A percentile compares a stretch with the other conserved stretches of the same genome.
phyloP scores from a whole-genome alignment of 2,797 vertebrate species.

The Neosilurus hyrtlii region DNA sequence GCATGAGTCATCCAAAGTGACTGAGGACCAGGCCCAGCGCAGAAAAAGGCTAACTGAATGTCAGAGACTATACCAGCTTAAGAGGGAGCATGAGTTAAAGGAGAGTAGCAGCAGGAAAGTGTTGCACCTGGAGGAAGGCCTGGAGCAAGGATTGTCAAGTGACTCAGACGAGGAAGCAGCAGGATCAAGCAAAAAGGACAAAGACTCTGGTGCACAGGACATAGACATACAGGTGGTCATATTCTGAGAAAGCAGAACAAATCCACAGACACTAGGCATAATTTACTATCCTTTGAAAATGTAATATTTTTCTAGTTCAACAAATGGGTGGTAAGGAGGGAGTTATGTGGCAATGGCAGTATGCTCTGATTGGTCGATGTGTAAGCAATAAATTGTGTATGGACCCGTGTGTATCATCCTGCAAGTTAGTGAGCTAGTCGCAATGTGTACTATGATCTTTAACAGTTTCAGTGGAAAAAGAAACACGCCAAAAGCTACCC shows the following conservation, averaged over 20 bases:
- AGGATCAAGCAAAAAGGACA: conserved; percentile 44
- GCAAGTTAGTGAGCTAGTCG: too few species aligned
- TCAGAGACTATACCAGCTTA: conserved; percentile 78
- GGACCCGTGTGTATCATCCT: too few species aligned
- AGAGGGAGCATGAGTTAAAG: conserved; percentile 75
- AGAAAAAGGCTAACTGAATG: conserved; percentile 74
- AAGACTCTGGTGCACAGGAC: conserved; percentile 46
- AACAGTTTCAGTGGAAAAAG: too few species aligned
- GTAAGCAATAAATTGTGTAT: too few species aligned
- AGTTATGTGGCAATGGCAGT: too few species aligned
- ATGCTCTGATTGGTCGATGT: too few species aligned
- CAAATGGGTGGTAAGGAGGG: not conserved
- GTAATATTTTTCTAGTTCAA: not conserved
- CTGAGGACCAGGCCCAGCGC: conserved; percentile 68
- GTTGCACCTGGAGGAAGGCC: conserved; percentile 75
- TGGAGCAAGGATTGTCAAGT: conserved; percentile 65
- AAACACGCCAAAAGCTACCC: too few species aligned
- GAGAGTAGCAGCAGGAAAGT: conserved; percentile 77
- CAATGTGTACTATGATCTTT: too few species aligned
- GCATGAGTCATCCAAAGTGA: conserved; percentile 24
- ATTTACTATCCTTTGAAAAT: not conserved
- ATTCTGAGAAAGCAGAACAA: not conserved
- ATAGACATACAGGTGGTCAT: conserved; percentile 84
- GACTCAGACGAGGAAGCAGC: conserved; percentile 74
- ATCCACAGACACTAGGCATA: not conserved